These are phyloP conservation scores for Acrobeloides nanus DNA, from an alignment of 2,888 invertebrate species.

Conservation along the genomic window DNA sequence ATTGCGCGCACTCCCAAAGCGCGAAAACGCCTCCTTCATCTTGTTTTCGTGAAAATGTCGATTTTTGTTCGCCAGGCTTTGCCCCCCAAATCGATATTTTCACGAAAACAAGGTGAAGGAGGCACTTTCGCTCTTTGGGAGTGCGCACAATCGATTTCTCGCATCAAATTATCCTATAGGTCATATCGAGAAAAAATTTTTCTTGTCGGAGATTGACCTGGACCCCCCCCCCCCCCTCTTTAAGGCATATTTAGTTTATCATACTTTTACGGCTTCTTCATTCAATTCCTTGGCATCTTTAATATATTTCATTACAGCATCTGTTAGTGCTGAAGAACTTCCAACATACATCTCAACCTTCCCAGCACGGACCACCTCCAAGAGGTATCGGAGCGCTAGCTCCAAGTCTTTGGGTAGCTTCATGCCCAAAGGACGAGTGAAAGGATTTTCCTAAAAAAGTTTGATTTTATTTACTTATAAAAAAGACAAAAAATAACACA, in stretches of 20 bases:
- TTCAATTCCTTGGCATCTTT: not conserved
- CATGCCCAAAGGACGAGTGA: constrained; percentile 16
- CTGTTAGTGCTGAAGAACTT: constrained; percentile 12
- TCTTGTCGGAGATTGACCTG: too few species aligned
- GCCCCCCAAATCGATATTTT: not conserved
- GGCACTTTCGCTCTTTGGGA: too few species aligned
- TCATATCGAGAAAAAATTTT: too few species aligned
- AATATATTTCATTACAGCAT: constrained; percentile 10
- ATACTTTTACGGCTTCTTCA: not conserved
- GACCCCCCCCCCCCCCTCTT: not conserved
- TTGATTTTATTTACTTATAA: too few species aligned
- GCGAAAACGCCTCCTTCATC: too few species aligned
- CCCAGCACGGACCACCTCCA: constrained; percentile 15
- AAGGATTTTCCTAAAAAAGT: constrained; percentile 10
- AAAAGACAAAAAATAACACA: too few species aligned
- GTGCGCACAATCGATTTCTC: too few species aligned
- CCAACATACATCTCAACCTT: constrained; percentile 12
- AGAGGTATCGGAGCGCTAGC: constrained; percentile 14
- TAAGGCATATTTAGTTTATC: not conserved
- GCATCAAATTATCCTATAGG: too few species aligned
- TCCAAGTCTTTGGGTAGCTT: constrained; percentile 15
- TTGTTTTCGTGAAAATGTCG: too few species aligned
- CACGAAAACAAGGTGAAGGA: too few species aligned
- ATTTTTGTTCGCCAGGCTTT: not conserved
- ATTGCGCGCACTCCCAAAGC: too few species aligned